Evolutionary conservation across 1,140 invertebrate species (phyloP).

Genomic region (Mamestra configurata): DNA sequence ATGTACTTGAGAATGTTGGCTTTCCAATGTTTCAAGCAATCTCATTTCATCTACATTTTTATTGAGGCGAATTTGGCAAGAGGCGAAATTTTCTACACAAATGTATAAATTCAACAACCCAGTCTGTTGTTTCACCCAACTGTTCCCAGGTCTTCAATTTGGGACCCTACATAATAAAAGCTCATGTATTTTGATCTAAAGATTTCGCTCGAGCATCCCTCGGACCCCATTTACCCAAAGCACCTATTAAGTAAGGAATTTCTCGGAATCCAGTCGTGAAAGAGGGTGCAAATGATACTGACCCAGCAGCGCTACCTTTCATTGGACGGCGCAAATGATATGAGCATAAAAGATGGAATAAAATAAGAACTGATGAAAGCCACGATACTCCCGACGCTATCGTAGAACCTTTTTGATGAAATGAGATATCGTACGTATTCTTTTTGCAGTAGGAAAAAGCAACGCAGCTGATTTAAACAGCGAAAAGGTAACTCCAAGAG

Average conservation of each 20-base stretch:
- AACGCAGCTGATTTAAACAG: background rate
- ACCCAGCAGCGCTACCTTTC: conserved; percentile 4
- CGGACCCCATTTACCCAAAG: conserved; percentile 31
- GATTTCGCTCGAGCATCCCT: conserved; percentile 16
- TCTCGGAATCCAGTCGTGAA: background rate
- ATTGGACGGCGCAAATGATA: conserved; percentile 13
- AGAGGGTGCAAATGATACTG: conserved; percentile 37
- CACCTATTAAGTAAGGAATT: conserved; percentile 39
- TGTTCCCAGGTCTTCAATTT: conserved; percentile 10
- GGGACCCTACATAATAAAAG: conserved; percentile 29
- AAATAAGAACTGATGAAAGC: conserved; percentile 30
- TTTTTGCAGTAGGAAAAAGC: background rate
- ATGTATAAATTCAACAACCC: background rate
- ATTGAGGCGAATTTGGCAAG: background rate
- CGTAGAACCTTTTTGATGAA: background rate
- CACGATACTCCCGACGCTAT: background rate
- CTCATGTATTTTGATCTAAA: conserved; percentile 48
- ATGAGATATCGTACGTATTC: background rate
- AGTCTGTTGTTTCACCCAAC: conserved; percentile 4
- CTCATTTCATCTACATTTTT: conserved; percentile 5
- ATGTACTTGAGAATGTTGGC: background rate
- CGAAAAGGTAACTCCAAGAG: background rate
- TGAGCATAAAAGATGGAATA: conserved; percentile 5
- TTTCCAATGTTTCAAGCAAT: background rate
- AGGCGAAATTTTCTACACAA: background rate